Evolutionary conservation across 2,888 invertebrate genomes (phyloP), one percentile per base, ranked within the genome.

Genomic region (Drosophila trichaetosa): DNA sequence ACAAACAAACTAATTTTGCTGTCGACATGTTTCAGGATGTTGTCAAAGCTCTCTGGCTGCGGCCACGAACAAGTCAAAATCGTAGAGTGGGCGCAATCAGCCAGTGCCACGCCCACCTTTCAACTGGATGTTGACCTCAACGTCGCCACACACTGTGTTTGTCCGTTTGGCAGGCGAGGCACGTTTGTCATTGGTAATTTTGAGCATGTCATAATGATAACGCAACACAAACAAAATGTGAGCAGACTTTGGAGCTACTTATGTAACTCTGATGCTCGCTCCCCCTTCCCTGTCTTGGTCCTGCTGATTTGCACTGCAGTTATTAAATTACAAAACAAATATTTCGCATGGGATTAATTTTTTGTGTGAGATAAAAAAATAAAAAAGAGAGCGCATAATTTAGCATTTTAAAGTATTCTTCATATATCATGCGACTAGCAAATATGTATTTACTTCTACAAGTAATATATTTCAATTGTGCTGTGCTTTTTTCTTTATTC

Each of bases 141-240:
- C 54, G 38, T 64, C 18, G 2, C 13, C 36, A 34, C 34, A 7
- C 27, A 36, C 27, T 51, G 63, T 54, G 24, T 38, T 51, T 62
- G 42, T 42, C 16, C 65, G 62, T 76, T 83, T 80, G 80, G 57
- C 65, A 88, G 78, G 78, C 89, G 54, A 58, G 69, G 77, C 88
- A 88, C 88, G 88, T 88, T 83, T 83, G 89, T 90, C 88, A 88
- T 88, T 88, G 88, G 88, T 83, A 90, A 88, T 88, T 90, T 88
- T 72, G 84, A 88, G 83, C 90, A 90, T 90, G 90, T 85, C 87
- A 87, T 87, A 87, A 87, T 87, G 88, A 87, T 87, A 89, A 81
- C 73, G 78, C 64, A 77, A 62, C 33, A 68, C 83, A 74, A 60
- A 70, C 73, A 67, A 52, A 64, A 33, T 18, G 58, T 36, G n/a